phyloP scores from a whole-genome alignment of 2,113 vertebrate genomes.

The Rhynchomys soricoides region DNA sequence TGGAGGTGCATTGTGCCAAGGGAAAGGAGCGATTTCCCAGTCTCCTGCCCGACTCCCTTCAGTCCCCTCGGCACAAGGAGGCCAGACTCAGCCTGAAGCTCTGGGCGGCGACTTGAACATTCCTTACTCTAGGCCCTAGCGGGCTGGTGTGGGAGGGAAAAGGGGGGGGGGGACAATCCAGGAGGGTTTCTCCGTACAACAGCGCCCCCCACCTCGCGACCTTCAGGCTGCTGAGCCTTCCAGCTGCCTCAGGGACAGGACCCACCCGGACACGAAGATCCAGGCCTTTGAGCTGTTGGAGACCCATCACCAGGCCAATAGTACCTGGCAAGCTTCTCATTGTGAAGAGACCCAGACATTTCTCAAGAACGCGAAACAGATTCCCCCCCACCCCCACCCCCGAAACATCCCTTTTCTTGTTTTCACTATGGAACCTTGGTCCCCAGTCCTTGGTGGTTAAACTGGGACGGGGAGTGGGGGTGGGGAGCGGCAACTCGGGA shows the following conservation, averaged over 20 bases:
- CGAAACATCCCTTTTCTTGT: not conserved
- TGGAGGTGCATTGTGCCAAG: rapidly evolving
- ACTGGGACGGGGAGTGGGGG: not conserved
- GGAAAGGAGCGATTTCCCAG: not conserved
- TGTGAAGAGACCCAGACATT: not conserved
- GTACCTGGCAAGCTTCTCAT: not conserved
- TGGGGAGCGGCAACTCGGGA: not conserved
- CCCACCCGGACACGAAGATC: not conserved
- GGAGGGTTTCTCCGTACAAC: not conserved
- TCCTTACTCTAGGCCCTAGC: not conserved
- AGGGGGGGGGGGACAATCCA: not conserved
- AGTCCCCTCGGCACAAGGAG: not conserved
- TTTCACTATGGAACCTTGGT: not conserved
- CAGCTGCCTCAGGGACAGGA: not conserved
- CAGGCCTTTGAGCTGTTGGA: not conserved
- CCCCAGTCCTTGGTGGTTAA: not conserved
- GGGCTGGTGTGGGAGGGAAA: not conserved
- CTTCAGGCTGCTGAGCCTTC: not conserved
- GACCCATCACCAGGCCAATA: not conserved
- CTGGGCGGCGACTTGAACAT: not conserved
- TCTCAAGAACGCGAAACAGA: not conserved
- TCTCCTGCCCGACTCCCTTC: not conserved
- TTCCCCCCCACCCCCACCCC: not conserved
- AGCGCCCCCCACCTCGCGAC: constrained; percentile 5
- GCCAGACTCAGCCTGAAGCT: constrained; percentile 14